Base-by-base conservation (phyloP, 2,888 invertebrate genomes). In the Lasioglossum pauxillum region DNA sequence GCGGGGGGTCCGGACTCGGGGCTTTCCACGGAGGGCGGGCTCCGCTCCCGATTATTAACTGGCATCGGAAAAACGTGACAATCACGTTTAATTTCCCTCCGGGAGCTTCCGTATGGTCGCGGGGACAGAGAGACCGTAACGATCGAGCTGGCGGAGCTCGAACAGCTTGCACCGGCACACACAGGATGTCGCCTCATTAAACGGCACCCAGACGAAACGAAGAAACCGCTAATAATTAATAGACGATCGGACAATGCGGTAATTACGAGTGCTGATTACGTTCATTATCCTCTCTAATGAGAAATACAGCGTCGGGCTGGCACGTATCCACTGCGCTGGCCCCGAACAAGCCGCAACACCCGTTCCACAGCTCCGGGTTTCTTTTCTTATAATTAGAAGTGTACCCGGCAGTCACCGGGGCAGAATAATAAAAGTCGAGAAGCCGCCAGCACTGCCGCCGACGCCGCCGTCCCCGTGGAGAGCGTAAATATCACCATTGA, bases 111-210 rank as follows among this genome's bases (percentile, higher is more conserved):
- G 82, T 74, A 72, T 71, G 69, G 76, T n/a, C 83, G 72, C 79
- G 85, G 71, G 64, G 64, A 74, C n/a, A 84, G 78, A 57, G 57
- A 57, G 57, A n/a, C 57, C 74, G 85, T 91, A 92, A 89, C 89
- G 90, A 90, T 91, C 89, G 88, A 89, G 90, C 80, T 80, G 71
- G 78, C 74, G 75, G 75, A 46, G 53, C 75, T 78, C 85, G 75
- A 90, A 76, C 84, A 90, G 89, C 85, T 90, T 90, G 84, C 85
- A 71, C 31, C 38, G 75, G 77, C 81, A 80, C 84, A 87, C 90
- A 86, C 90, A 82, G 89, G 89, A 91, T 90, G 89, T 88, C 89
- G 86, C 87, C 38, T 81, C 82, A 80, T 84, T 90, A 87, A 88
- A 88, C 89, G 77, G 71, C 81, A 86, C 78, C 79, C 74, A 77